phyloP scores from a whole-genome alignment of 2,113 vertebrate species.

The Halcyon malimbica region DNA sequence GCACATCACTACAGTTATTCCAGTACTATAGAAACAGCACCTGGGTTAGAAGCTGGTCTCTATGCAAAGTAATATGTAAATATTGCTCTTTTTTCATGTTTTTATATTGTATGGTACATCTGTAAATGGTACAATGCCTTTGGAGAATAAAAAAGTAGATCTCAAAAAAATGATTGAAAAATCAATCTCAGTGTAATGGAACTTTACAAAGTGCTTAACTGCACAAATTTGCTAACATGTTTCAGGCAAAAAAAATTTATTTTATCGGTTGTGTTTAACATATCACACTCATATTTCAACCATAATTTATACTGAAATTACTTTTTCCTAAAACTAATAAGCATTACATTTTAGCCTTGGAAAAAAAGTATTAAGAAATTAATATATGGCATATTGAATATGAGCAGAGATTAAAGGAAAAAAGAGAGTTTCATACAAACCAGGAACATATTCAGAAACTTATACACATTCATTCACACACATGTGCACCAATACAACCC shows the following conservation, averaged over 20 bases:
- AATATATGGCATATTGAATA: neutral
- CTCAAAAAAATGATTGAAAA: conserved; percentile 32
- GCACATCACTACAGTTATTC: neutral
- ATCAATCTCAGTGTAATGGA: conserved; percentile 39
- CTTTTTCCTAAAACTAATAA: conserved; percentile 33
- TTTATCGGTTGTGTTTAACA: conserved; percentile 44
- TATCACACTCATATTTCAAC: conserved; percentile 23
- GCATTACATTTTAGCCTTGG: neutral
- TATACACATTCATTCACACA: fast-evolving
- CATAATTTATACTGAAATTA: conserved; percentile 21
- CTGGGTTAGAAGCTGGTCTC: neutral
- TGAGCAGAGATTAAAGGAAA: neutral
- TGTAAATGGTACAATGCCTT: neutral
- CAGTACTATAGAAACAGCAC: neutral
- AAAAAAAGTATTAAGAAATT: neutral
- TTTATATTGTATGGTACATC: neutral
- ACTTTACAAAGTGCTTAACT: conserved; percentile 38
- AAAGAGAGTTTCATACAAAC: neutral
- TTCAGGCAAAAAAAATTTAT: neutral
- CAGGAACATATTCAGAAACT: neutral
- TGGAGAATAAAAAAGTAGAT: neutral
- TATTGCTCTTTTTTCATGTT: neutral
- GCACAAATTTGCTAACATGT: neutral
- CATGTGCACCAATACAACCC: neutral
- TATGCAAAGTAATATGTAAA: neutral